phyloP scores from a whole-genome alignment of 2,797 vertebrate species.

The Neosilurus hyrtlii region DNA sequence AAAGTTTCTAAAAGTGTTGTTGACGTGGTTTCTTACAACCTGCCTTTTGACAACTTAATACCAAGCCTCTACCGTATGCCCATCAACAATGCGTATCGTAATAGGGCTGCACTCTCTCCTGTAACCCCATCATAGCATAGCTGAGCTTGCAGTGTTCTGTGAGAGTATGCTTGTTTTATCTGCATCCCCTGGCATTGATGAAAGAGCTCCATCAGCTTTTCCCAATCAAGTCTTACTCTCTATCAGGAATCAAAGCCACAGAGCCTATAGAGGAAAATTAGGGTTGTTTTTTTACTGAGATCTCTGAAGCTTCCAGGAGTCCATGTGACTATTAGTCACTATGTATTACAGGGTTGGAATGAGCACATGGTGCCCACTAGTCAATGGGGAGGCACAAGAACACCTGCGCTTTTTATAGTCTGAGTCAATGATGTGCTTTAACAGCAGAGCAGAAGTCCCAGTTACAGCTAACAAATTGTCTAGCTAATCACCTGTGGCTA shows the following conservation, averaged over 20 bases:
- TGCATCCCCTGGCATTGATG: background rate
- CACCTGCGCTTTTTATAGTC: conserved; percentile 24
- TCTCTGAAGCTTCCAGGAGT: background rate
- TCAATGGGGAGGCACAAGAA: background rate
- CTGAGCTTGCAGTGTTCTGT: conserved; percentile 29
- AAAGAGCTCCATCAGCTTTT: conserved; percentile 30
- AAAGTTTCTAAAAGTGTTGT: background rate
- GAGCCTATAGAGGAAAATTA: background rate
- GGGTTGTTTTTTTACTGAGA: background rate
- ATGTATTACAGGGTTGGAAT: background rate
- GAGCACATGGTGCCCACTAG: background rate
- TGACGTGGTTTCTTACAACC: background rate
- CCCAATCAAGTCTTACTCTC: conserved; percentile 13
- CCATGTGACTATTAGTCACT: background rate
- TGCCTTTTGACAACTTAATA: background rate
- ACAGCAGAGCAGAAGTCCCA: conserved; percentile 26
- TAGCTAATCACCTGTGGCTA: conserved; percentile 32
- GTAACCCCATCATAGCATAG: conserved; percentile 5
- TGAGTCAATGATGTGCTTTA: conserved; percentile 34
- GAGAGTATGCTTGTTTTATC: conserved; percentile 23
- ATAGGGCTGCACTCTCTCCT: conserved; percentile 11
- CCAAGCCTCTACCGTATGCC: background rate
- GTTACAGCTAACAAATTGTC: conserved; percentile 31
- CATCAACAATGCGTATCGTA: background rate
- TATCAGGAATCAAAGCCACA: background rate